Percentiles rank a stretch among this genome's conserved stretches.
Evolutionary conservation across 2,888 invertebrate genomes (phyloP).

Genomic region (Himalopsyche kuldschensis): DNA sequence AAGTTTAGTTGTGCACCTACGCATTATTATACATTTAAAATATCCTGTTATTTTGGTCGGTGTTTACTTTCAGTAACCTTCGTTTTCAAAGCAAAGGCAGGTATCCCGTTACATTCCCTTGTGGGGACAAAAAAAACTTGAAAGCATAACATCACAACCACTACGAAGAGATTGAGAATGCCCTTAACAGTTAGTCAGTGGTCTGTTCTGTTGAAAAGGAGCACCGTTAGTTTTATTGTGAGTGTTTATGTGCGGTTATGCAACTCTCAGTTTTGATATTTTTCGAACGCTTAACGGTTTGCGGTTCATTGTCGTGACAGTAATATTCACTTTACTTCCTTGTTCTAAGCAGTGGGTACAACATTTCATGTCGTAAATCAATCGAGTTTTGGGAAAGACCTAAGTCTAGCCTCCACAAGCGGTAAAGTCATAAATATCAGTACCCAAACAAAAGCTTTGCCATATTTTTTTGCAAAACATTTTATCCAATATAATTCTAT

Average conservation of each 20-base stretch:
- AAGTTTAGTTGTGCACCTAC: not conserved
- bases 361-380: not conserved
- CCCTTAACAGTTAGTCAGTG: not conserved
- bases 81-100: not conserved
- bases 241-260: not conserved
- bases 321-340: not conserved
- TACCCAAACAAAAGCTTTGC: not conserved
- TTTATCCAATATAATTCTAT: not conserved
- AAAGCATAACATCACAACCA: not conserved
- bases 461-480: not conserved
- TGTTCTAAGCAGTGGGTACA: not conserved
- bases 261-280: not conserved
- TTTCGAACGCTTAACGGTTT: not conserved
- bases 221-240: not conserved
- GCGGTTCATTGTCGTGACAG: not conserved
- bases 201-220: not conserved
- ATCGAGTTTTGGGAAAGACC: not conserved
- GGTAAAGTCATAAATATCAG: not conserved
- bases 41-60: not conserved
- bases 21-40: not conserved
- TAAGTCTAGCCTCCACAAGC: not conserved
- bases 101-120: not conserved
- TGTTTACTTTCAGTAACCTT: not conserved
- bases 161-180: not conserved
- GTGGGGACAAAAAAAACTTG: not conserved